Conservation (phyloP, 2,888 invertebrate species). For the Agrenia bidenticulata region DNA sequence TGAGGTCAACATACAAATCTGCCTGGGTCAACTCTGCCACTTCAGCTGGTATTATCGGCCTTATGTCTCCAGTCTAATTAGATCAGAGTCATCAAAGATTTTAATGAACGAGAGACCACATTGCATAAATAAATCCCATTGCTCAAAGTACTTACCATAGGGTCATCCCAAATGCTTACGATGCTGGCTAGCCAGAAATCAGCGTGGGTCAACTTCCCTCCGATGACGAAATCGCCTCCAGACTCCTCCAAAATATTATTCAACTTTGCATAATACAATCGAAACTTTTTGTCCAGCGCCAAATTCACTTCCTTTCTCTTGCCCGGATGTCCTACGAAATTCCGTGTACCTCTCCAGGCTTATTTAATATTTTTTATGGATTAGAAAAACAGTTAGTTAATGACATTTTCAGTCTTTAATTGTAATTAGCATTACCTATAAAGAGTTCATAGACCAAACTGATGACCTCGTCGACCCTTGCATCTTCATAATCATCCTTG, state of each 20-base stretch:
- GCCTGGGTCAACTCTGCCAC: conserved; percentile 13
- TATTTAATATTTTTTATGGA: too few species aligned
- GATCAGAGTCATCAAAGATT: too few species aligned
- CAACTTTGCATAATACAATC: conserved; percentile 26
- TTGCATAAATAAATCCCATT: too few species aligned
- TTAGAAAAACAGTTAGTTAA: too few species aligned
- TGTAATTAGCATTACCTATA: conserved; percentile 5
- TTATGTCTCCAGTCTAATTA: conserved; percentile 21
- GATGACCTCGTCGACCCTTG: conserved; percentile 28
- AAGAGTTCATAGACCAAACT: conserved; percentile 31
- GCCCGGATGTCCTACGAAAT: too few species aligned
- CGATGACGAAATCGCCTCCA: conserved; percentile 26
- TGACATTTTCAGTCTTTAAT: conserved; percentile 21
- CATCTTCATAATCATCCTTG: conserved; percentile 33
- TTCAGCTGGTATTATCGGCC: conserved; percentile 26
- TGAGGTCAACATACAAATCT: conserved; percentile 21
- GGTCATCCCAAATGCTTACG: conserved; percentile 32
- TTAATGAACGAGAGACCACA: too few species aligned
- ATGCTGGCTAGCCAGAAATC: conserved; percentile 38
- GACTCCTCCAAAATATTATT: conserved; percentile 20
- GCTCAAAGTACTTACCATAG: conserved; percentile 29
- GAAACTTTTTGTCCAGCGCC: conserved; percentile 14
- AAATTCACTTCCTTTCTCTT: conserved; percentile 3
- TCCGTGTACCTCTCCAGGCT: too few species aligned
- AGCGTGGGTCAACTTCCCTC: conserved; percentile 33